Percentiles rank a stretch among this genome's conserved stretches.
phyloP scores from a whole-genome alignment of 1,140 invertebrate genomes.

The Ceratitis capitata region DNA sequence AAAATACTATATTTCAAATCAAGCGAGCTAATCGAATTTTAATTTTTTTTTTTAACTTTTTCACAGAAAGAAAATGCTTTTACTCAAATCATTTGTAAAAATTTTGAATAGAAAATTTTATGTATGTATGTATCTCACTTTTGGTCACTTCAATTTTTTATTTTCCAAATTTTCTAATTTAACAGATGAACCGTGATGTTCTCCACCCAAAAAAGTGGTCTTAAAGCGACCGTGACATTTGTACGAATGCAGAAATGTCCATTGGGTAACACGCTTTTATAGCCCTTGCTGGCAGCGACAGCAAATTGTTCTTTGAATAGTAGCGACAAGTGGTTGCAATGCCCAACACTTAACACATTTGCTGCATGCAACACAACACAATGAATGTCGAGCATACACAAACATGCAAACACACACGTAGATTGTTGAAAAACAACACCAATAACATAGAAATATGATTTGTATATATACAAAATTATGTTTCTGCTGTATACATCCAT shows the following conservation, averaged over 20 bases:
- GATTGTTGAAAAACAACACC: too few species aligned
- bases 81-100: not conserved
- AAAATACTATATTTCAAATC: not conserved
- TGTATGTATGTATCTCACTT: not conserved
- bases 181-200: not conserved
- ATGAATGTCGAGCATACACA: not conserved
- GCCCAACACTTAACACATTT: constrained; percentile 27
- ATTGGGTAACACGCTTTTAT: not conserved
- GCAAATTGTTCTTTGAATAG: constrained; percentile 15
- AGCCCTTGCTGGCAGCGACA: not conserved
- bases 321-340: constrained; percentile 34
- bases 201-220: not conserved
- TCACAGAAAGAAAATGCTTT: not conserved
- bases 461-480: too few species aligned
- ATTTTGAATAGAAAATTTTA: not conserved
- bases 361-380: not conserved
- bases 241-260: constrained; percentile 19
- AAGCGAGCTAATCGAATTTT: not conserved
- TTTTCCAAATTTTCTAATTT: not conserved
- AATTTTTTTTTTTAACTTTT: not conserved
- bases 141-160: not conserved
- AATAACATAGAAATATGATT: too few species aligned
- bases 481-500: too few species aligned
- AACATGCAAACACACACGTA: not conserved
- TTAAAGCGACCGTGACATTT: constrained; percentile 25